Conservation (phyloP, 1,140 invertebrate genomes). For the Pogonus chalceus region DNA sequence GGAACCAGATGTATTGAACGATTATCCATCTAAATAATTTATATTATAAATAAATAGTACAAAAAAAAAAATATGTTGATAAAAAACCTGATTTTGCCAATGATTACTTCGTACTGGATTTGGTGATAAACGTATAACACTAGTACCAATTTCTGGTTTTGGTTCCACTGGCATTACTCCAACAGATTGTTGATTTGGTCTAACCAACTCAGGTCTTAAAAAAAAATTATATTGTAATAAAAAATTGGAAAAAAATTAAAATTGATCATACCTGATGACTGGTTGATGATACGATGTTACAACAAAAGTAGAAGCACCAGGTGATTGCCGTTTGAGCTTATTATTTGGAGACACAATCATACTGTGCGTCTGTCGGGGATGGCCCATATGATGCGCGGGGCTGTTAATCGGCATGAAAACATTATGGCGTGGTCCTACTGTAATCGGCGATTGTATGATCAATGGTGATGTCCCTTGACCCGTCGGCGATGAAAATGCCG, state of each 20-base stretch:
- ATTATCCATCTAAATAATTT: not conserved
- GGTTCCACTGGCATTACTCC: constrained; percentile 25
- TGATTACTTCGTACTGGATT: constrained; percentile 30
- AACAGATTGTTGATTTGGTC: constrained; percentile 32
- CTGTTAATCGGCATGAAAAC: constrained; percentile 79
- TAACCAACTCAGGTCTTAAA: constrained; percentile 44
- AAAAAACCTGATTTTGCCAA: constrained; percentile 10
- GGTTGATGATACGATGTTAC: constrained; percentile 41
- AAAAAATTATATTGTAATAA: not conserved
- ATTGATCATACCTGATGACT: constrained; percentile 44
- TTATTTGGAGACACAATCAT: constrained; percentile 5
- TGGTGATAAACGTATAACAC: constrained; percentile 73
- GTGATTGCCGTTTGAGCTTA: constrained; percentile 40
- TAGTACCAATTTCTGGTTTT: constrained; percentile 47
- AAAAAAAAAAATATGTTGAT: constrained; percentile 13
- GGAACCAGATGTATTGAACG: not conserved
- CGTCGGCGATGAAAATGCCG: constrained; percentile 72
- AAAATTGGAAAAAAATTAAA: not conserved
- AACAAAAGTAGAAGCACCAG: constrained; percentile 37
- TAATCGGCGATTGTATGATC: constrained; percentile 55
- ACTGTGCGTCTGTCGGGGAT: constrained; percentile 32
- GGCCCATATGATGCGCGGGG: constrained; percentile 42
- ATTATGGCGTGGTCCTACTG: constrained; percentile 55
- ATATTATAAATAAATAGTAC: not conserved
- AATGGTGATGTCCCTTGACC: constrained; percentile 55